Conservation (phyloP, 64 coral and sea anemone genomes). For the Platygyra sinensis region DNA sequence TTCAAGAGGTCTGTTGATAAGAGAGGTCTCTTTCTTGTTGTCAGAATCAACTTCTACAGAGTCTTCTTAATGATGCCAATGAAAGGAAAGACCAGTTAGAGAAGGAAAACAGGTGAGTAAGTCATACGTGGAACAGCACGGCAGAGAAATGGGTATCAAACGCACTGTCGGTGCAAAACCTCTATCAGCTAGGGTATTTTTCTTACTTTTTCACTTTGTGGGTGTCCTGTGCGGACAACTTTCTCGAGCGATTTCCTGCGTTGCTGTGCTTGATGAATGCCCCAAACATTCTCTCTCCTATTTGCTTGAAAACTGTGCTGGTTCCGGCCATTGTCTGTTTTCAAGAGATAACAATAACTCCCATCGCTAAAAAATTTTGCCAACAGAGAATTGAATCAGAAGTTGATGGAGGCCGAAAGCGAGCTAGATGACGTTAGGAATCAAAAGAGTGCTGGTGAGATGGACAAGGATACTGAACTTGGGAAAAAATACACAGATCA, state of each 20-base stretch:
- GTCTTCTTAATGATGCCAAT: conserved; percentile 88
- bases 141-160: neutral
- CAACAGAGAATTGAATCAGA: conserved; percentile 84
- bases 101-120: conserved; percentile 90
- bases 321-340: too few relatives aligned
- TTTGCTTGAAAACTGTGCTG: too few relatives aligned
- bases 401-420: conserved; percentile 93
- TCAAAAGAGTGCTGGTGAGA: conserved; percentile 77
- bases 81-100: conserved; percentile 95
- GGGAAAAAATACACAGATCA: conserved; percentile 92
- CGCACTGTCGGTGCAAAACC: too few relatives aligned
- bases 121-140: too few relatives aligned
- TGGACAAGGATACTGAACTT: conserved; percentile 71
- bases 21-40: neutral
- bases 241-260: too few relatives aligned
- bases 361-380: neutral
- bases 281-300: too few relatives aligned
- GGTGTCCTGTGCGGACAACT: too few relatives aligned
- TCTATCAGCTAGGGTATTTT: too few relatives aligned
- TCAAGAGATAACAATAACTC: too few relatives aligned
- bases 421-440: conserved; percentile 90
- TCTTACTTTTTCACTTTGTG: too few relatives aligned
- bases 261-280: too few relatives aligned
- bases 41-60: conserved; percentile 93
- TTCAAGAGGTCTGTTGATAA: neutral